These are phyloP conservation scores for Pterostichus niger DNA, from an alignment of 2,888 invertebrate genomes.

Conservation along the genomic window DNA sequence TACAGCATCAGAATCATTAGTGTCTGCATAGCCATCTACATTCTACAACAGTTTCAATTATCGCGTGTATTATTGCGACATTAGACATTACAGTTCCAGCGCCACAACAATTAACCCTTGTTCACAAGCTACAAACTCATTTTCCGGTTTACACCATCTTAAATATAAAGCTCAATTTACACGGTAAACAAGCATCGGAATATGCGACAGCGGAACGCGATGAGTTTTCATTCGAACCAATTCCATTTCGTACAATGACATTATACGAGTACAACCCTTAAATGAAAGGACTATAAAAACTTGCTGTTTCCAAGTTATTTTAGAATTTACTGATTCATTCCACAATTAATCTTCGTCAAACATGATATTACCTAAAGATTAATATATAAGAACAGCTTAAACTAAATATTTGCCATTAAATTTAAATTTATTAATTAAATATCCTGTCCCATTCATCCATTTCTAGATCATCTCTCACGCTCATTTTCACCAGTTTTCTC, in stretches of 20 bases:
- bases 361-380: too few relatives aligned
- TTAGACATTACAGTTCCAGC: not conserved
- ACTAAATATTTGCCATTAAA: too few relatives aligned
- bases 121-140: slow-evolving; percentile 37
- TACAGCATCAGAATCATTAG: slow-evolving; percentile 36
- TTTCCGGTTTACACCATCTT: slow-evolving; percentile 11
- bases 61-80: slow-evolving; percentile 34
- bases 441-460: too few relatives aligned
- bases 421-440: too few relatives aligned
- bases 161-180: slow-evolving; percentile 36
- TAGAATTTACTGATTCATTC: too few relatives aligned
- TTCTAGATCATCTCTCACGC: too few relatives aligned
- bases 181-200: slow-evolving; percentile 40
- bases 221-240: not conserved
- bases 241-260: not conserved
- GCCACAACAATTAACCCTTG: slow-evolving; percentile 46
- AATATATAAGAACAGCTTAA: too few relatives aligned
- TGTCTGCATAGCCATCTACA: not conserved
- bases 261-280: too few relatives aligned
- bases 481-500: too few relatives aligned
- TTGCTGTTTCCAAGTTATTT: too few relatives aligned
- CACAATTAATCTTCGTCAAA: too few relatives aligned
- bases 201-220: not conserved
- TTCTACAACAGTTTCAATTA: slow-evolving; percentile 25
- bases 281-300: too few relatives aligned